A percentile compares a stretch with the other conserved stretches of the same genome.
Evolutionary conservation across 2,113 vertebrate species (phyloP).

Genomic region (Megaleporinus macrocephalus): DNA sequence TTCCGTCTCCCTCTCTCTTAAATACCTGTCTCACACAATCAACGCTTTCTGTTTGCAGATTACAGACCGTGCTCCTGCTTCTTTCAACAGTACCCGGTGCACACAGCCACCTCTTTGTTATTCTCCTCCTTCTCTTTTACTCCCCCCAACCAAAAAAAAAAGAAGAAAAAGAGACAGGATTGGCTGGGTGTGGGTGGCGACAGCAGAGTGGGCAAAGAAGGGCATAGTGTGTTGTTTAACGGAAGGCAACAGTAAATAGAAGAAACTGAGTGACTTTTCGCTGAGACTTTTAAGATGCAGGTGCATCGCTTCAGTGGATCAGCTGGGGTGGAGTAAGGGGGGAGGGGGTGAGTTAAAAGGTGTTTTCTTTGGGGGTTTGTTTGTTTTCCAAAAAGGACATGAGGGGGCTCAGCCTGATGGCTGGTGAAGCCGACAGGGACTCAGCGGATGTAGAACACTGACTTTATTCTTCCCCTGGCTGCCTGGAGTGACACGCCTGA

Average conservation of each 20-base stretch:
- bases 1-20: conserved; percentile 57
- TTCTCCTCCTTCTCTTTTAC: conserved; percentile 16
- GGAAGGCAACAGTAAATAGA: conserved; percentile 42
- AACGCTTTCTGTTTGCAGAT: conserved; percentile 52
- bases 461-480: conserved; percentile 57
- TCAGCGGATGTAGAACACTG: conserved; percentile 55
- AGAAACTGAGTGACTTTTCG: conserved; percentile 47
- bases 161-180: conserved; percentile 27
- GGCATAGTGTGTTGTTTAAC: conserved; percentile 36
- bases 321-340: conserved; percentile 13
- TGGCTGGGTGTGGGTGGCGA: conserved; percentile 22
- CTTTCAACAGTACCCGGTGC: conserved; percentile 48
- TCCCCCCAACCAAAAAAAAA: conserved; percentile 8
- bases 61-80: conserved; percentile 43
- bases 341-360: too few relatives aligned
- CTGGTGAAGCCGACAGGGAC: conserved; percentile 50
- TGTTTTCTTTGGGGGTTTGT: conserved; percentile 46
- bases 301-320: conserved; percentile 59
- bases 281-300: conserved; percentile 52
- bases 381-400: conserved; percentile 55
- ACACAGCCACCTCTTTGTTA: conserved; percentile 59
- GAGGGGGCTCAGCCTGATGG: conserved; percentile 39
- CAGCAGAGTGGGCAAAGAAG: conserved; percentile 7
- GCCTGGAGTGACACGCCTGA: conserved; percentile 41
- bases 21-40: conserved; percentile 72